A percentile compares a stretch with the other conserved stretches of the same genome.
phyloP scores from a whole-genome alignment of 2,797 vertebrate genomes.

The Schizothorax lantsangensis region DNA sequence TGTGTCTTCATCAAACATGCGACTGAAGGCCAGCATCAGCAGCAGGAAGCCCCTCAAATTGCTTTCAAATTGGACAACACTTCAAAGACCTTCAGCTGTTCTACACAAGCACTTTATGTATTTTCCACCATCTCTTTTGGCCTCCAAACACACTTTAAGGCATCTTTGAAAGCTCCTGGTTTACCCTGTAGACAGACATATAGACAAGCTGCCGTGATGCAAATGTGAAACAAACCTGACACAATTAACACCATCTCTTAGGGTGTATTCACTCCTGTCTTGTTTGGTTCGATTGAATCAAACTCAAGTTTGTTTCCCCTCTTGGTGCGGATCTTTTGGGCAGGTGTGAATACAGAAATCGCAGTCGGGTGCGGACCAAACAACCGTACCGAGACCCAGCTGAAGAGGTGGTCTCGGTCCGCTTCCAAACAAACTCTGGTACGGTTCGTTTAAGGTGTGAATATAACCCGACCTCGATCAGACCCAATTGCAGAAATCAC shows the following conservation, averaged over 20 bases:
- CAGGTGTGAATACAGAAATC: too few species aligned
- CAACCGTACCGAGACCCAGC: too few species aligned
- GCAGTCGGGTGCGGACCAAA: too few species aligned
- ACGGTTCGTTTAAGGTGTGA: too few species aligned
- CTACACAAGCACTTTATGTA: conserved; percentile 18
- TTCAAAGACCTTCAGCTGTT: conserved; percentile 29
- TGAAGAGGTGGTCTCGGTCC: too few species aligned
- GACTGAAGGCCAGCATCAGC: not conserved
- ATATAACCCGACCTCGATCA: too few species aligned
- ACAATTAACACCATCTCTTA: not conserved
- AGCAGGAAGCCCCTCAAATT: conserved; percentile 5
- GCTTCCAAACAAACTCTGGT: too few species aligned
- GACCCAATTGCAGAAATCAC: too few species aligned
- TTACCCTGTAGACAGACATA: not conserved
- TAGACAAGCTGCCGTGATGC: not conserved
- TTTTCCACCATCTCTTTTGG: conserved; percentile 6
- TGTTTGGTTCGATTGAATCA: too few species aligned
- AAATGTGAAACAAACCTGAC: not conserved
- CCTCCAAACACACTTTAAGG: conserved; percentile 7
- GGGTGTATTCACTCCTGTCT: too few species aligned
- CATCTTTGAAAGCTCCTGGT: conserved; percentile 14
- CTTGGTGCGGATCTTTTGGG: too few species aligned
- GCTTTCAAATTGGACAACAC: conserved; percentile 6
- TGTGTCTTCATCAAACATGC: not conserved
- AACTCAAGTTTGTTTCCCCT: too few species aligned